phyloP scores from a whole-genome alignment of 1,140 invertebrate genomes.

The Pseudachorutes palmiensis region DNA sequence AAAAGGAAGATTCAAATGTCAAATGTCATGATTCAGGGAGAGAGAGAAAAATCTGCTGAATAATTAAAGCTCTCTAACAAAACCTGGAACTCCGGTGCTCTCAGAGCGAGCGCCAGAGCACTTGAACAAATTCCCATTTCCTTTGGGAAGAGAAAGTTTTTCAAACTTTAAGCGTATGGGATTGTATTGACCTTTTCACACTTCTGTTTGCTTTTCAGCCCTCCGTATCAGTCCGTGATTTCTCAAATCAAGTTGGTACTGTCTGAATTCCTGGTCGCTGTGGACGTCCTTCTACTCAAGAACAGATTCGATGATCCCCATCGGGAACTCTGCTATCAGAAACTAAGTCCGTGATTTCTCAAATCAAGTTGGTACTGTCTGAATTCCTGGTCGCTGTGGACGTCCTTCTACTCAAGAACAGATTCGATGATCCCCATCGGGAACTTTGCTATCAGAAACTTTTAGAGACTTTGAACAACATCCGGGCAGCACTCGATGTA shows the following conservation, averaged over 20 bases:
- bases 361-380: constrained; percentile 32
- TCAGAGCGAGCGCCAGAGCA: background rate
- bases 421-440: constrained; percentile 28
- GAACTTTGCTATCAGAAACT: constrained; percentile 36
- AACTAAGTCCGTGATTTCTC: no score
- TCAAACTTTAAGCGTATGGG: no score
- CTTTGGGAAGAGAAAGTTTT: background rate
- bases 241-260: constrained; percentile 34
- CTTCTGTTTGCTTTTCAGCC: constrained; percentile 22
- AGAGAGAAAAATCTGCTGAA: background rate
- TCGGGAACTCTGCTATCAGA: constrained; percentile 33
- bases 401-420: constrained; percentile 29
- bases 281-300: constrained; percentile 33
- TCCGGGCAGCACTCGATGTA: constrained; percentile 33
- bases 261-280: constrained; percentile 35
- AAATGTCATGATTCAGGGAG: background rate
- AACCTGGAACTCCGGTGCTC: background rate
- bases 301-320: constrained; percentile 29
- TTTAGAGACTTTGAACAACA: constrained; percentile 26
- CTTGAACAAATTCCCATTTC: background rate
- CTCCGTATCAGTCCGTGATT: constrained; percentile 34
- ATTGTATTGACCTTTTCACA: no score
- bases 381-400: constrained; percentile 37
- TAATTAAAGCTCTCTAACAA: background rate
- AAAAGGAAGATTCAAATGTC: background rate